Evolutionary conservation across 2,113 vertebrate species (phyloP), one percentile per base, ranked within the genome.

Genomic region (Vidua macroura): DNA sequence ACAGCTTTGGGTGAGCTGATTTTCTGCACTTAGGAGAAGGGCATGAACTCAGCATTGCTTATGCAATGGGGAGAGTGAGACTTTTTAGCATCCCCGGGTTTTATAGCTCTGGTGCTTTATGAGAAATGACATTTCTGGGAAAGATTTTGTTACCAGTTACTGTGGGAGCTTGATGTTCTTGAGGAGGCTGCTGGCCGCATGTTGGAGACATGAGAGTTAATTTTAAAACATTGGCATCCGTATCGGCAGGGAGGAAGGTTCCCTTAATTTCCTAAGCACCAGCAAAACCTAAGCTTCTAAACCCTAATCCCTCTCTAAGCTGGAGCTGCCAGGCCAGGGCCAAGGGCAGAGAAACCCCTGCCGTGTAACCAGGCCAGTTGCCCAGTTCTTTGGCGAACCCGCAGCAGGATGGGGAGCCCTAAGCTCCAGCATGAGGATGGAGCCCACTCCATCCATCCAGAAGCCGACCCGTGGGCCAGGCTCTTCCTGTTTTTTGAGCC

Each of bases 231-330:
- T 73, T 85, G 19, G 82, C 86, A 85, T 92, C 78, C 5, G 2
- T 68, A 80, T 74, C 4, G 6, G 80, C 37, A 2, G 75, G 56
- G 90, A 96, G 92, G 79, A 93, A 92, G 83, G 90, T 31, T 95
- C 73, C 44, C 90, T 93, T 59, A 75, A 68, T 81, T 94, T 93
- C 56, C 76, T 95, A 95, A 96, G 85, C 25, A 1, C 93, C 73
- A 88, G 85, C 90, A 96, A 92, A 94, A 94, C 89, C 86, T 93
- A 92, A 93, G 94, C 92, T 88, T 31, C 92, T 96, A 92, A 95
- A 88, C 46, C 37, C n/a, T 96, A 94, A 96, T 94, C 92, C 64
- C 6, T 72, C 44, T 59, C 60, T 93, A 93, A 96, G 52, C 68
- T 81, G 85, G 79, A 93, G 82, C 84, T 85, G 87, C 72, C 95